Percentiles rank a stretch among this genome's conserved stretches.
phyloP scores from a whole-genome alignment of 2,113 vertebrate genomes.

The Poecile atricapillus region DNA sequence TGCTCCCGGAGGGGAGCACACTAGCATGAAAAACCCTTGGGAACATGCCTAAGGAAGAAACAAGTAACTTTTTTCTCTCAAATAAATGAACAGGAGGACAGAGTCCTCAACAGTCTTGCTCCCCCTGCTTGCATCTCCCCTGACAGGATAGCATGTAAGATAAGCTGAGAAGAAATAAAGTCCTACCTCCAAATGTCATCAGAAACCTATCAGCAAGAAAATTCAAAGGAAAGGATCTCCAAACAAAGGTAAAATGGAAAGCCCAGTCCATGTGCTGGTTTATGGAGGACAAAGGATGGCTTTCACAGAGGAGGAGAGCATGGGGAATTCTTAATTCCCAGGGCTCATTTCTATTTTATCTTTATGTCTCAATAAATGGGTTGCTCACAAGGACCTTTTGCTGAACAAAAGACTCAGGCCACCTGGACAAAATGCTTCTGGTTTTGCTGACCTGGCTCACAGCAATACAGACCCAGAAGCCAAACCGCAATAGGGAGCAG shows the following conservation, averaged over 20 bases:
- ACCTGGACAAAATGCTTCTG: background rate
- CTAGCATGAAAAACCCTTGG: background rate
- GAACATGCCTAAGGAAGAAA: background rate
- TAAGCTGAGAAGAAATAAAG: background rate
- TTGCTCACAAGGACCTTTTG: background rate
- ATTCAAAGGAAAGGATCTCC: background rate
- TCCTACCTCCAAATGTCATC: background rate
- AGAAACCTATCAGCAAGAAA: background rate
- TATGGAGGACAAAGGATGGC: accelerated
- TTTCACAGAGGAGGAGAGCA: background rate
- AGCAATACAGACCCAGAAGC: background rate
- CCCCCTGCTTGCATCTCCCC: background rate
- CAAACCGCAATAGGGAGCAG: accelerated
- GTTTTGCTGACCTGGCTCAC: background rate
- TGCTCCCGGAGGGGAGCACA: background rate
- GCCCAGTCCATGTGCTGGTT: background rate
- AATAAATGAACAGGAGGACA: background rate
- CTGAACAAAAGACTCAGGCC: background rate
- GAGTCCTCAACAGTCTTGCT: background rate
- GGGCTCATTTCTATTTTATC: background rate
- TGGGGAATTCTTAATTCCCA: background rate
- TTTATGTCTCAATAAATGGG: background rate
- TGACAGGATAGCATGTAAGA: background rate
- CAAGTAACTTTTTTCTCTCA: background rate
- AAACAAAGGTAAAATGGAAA: background rate